Conservation (phyloP, 2,797 vertebrate genomes). For the Thamnophis elegans region DNA sequence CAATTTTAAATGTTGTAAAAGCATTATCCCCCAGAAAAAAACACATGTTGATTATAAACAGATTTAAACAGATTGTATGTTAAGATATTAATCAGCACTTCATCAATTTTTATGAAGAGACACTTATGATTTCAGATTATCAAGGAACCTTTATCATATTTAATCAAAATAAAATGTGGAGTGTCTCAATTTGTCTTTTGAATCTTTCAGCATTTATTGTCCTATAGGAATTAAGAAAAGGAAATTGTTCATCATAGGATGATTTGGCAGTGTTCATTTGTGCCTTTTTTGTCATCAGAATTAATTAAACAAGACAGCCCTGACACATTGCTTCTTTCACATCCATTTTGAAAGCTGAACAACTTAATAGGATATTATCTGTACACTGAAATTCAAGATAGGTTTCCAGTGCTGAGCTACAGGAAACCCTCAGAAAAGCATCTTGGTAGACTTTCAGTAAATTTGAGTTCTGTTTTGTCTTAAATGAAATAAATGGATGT, state of each 20-base stretch:
- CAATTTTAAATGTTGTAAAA: background rate
- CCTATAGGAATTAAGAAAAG: conserved; percentile 40
- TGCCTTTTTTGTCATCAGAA: conserved; percentile 50
- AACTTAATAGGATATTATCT: background rate
- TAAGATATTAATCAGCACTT: conserved; percentile 13
- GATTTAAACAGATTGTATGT: background rate
- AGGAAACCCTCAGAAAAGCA: background rate
- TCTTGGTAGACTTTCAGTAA: background rate
- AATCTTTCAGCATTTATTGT: conserved; percentile 44
- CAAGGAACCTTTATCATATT: conserved; percentile 11
- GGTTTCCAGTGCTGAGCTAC: conserved; percentile 13
- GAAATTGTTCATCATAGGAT: conserved; percentile 51
- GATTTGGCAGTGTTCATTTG: conserved; percentile 52
- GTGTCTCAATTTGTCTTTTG: conserved; percentile 44
- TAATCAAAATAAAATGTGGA: conserved; percentile 9
- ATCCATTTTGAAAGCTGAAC: conserved; percentile 26
- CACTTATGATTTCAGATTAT: conserved; percentile 26
- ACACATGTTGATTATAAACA: background rate
- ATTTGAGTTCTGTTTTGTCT: background rate
- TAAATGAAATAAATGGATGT: background rate
- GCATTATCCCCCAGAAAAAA: background rate
- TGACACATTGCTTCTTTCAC: background rate
- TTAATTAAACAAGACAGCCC: conserved; percentile 52
- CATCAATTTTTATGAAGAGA: conserved; percentile 7
- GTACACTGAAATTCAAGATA: conserved; percentile 9